Evolutionary conservation across 2,888 invertebrate species (phyloP), one percentile per base, ranked within the genome.

Genomic region (Sphaerophoria taeniata): DNA sequence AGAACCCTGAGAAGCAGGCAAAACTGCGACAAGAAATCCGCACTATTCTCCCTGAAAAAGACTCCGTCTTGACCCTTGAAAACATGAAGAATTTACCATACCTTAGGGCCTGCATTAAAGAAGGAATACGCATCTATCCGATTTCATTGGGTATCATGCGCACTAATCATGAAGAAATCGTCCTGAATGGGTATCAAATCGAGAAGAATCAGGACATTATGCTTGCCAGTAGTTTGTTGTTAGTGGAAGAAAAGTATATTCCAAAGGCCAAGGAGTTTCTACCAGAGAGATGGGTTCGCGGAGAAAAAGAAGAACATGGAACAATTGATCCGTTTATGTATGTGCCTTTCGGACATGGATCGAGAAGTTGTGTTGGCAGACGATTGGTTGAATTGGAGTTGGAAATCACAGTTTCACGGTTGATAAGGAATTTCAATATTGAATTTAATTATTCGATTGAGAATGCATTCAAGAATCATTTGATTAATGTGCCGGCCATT

Each of bases 281-380:
- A 14, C 96, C 96, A 0, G 96, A 96, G 89, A 92, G 97, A 39
- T 97, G 97, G 97, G 84, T 93, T 47, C 93, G 93, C 43, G 60
- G 45, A 12, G 70, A 36, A 14, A 11, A 14, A 12, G 45, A 16
- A 5, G n/a, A 31, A 0, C 14, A 53, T 9, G 51, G 24, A 9
- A 5, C 39, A 1, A 43, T 39, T 1, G 88, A 89, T 81, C 90
- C 90, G 0, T 92, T 92, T 67, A 67, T 89, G 0, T 90, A 89
- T 71, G 89, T 95, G 77, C 95, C 95, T 0, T 96, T 96, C 89
- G 96, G 96, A 0, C 95, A 94, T 88, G 96, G 96, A 0, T 93
- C 95, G 0, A 93, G 95, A 80, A 93, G 93, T 74, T 95, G 95
- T 89, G 93, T 95, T 84, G 96, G 96, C 3, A 93, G 94, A 89